Percentiles rank a stretch among this genome's conserved stretches.
These are phyloP conservation scores for Sandelia bainsii DNA, from an alignment of 2,797 vertebrate genomes.

Conservation along the genomic window DNA sequence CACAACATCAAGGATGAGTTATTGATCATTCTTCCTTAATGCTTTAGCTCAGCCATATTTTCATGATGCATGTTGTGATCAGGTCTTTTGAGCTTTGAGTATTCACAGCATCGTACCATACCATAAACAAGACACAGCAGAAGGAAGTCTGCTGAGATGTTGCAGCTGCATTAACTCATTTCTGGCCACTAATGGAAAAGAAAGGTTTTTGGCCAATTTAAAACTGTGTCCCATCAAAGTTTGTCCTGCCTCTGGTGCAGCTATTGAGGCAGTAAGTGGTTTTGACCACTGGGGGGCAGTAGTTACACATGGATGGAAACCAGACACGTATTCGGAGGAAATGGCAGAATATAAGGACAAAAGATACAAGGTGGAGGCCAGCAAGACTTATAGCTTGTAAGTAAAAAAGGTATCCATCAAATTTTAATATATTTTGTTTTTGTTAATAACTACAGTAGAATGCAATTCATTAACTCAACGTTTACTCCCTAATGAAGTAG, in stretches of 20 bases:
- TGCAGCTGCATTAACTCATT: background rate
- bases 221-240: background rate
- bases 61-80: too few relatives aligned
- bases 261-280: background rate
- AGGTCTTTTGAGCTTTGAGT: too few relatives aligned
- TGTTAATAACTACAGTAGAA: too few relatives aligned
- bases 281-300: slow-evolving; percentile 77
- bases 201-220: background rate
- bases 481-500: background rate
- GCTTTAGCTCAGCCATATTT: too few relatives aligned
- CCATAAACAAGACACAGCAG: background rate
- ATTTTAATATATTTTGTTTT: too few relatives aligned
- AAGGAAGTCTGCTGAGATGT: background rate
- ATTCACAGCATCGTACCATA: too few relatives aligned
- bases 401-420: too few relatives aligned
- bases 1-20: too few relatives aligned
- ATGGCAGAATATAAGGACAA: slow-evolving; percentile 41
- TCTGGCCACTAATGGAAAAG: too few relatives aligned
- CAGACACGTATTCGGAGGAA: background rate
- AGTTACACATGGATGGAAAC: slow-evolving; percentile 46
- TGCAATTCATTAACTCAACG: background rate
- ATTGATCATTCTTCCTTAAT: too few relatives aligned
- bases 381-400: background rate
- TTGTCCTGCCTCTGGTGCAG: slow-evolving; percentile 26
- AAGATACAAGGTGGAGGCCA: slow-evolving; percentile 45